Conservation (phyloP, 1,140 invertebrate genomes). For the Drosophila takahashii region DNA sequence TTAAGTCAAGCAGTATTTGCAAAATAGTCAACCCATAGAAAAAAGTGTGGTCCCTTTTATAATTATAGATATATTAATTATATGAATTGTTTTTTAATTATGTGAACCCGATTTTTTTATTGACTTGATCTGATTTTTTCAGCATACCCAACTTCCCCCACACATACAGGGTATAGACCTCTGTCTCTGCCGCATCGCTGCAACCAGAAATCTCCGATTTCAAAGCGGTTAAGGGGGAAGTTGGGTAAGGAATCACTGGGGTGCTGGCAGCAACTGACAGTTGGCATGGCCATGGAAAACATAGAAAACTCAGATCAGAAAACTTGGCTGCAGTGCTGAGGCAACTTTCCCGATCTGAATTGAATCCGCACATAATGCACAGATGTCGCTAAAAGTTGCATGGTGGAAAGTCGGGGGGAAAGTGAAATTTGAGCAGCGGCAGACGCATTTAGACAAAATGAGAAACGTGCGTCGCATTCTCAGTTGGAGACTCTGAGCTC, state of each 20-base stretch:
- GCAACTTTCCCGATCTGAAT: constrained; percentile 49
- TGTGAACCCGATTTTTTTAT: not conserved
- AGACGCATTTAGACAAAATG: constrained; percentile 73
- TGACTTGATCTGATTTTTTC: not conserved
- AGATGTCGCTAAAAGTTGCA: constrained; percentile 32
- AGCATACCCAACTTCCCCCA: not conserved
- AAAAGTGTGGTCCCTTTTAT: too few species aligned
- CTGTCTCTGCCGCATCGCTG: constrained; percentile 34
- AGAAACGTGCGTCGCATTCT: constrained; percentile 76
- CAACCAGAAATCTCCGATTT: constrained; percentile 52
- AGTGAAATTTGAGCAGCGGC: constrained; percentile 54
- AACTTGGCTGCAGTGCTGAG: constrained; percentile 26
- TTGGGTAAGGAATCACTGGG: constrained; percentile 14
- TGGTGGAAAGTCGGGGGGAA: not conserved
- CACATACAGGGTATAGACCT: constrained; percentile 12
- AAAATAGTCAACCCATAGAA: too few species aligned
- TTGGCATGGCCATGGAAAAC: constrained; percentile 44
- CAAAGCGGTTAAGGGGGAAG: constrained; percentile 20
- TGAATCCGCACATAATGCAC: constrained; percentile 54
- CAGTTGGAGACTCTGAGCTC: constrained; percentile 37
- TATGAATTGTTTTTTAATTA: too few species aligned
- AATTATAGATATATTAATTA: too few species aligned
- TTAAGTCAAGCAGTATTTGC: too few species aligned
- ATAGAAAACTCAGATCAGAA: constrained; percentile 6
- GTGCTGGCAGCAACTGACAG: constrained; percentile 44